phyloP scores from a whole-genome alignment of 23 tunicate species.

The Styela plicata region DNA sequence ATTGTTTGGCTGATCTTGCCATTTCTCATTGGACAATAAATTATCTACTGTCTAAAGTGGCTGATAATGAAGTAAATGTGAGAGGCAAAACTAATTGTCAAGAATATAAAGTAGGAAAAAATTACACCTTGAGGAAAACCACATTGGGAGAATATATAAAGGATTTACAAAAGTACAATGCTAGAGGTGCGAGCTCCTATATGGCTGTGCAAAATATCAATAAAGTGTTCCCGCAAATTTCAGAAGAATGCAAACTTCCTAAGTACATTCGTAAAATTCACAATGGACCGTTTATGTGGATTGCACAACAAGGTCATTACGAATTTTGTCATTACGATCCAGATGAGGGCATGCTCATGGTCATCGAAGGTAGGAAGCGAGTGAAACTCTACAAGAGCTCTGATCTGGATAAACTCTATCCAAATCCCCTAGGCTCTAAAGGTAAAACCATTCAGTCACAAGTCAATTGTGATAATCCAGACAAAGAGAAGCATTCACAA shows the following conservation, averaged over 20 bases:
- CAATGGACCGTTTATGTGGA: constrained; percentile 96
- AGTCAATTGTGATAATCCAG: constrained; percentile 70
- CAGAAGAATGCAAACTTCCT: constrained; percentile 58
- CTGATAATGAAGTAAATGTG: constrained; percentile 61
- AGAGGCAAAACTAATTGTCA: constrained; percentile 72
- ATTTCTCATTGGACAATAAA: constrained; percentile 72
- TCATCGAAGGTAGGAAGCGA: constrained; percentile 83
- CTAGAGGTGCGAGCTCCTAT: constrained; percentile 55
- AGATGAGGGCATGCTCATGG: constrained; percentile 94
- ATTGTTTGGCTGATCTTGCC: constrained; percentile 41
- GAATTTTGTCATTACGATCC: constrained; percentile 98
- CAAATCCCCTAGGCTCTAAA: constrained; percentile 92
- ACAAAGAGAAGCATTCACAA: constrained; percentile 42
- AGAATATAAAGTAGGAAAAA: constrained; percentile 74
- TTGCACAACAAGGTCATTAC: constrained; percentile 87
- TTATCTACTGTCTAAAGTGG: constrained; percentile 51
- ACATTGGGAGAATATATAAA: constrained; percentile 65
- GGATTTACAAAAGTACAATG: constrained; percentile 47
- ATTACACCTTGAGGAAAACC: constrained; percentile 69
- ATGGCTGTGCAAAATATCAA: constrained; percentile 95
- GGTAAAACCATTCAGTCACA: constrained; percentile 97
- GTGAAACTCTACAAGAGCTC: constrained; percentile 59
- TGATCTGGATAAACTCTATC: constrained; percentile 67
- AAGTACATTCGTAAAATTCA: constrained; percentile 66
- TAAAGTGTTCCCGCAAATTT: constrained; percentile 76